Conservation (phyloP, 2,113 vertebrate genomes). For the Sceloporus undulatus region DNA sequence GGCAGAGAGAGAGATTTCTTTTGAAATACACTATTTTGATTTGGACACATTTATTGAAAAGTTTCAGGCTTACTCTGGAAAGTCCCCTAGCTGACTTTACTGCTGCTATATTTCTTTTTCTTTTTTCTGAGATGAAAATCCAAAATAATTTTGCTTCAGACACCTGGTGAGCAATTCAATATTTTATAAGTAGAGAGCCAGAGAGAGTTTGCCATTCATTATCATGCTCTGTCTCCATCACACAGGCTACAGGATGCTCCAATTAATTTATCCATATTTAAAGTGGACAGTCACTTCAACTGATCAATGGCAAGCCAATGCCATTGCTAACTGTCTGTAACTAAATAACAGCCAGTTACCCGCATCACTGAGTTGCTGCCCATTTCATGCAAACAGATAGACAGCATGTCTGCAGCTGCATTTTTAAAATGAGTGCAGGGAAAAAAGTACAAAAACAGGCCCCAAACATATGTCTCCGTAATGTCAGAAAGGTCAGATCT, state of each 20-base stretch:
- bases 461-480: not conserved
- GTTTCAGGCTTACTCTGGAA: slow-evolving; percentile 58
- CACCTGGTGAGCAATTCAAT: not conserved
- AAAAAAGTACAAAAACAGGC: not conserved
- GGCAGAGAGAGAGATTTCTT: slow-evolving; percentile 3
- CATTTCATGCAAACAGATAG: slow-evolving; percentile 19
- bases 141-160: not conserved
- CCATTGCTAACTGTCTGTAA: slow-evolving; percentile 15
- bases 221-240: not conserved
- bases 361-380: not conserved
- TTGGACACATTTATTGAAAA: slow-evolving; percentile 6
- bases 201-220: not conserved
- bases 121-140: not conserved
- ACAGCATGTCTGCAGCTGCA: not conserved
- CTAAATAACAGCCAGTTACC: slow-evolving; percentile 41
- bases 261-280: slow-evolving; percentile 35
- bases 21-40: slow-evolving; percentile 33
- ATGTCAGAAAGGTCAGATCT: not conserved
- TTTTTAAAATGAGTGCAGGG: not conserved
- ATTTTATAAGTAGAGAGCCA: not conserved
- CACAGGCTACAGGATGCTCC: not conserved
- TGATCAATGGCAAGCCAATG: slow-evolving; percentile 36
- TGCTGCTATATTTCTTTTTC: not conserved
- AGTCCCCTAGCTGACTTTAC: slow-evolving; percentile 54
- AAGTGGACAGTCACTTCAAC: slow-evolving; percentile 22